Evolutionary conservation across 1,140 invertebrate genomes (phyloP), one percentile per base, ranked within the genome.

Genomic region (Calosoma granatense): DNA sequence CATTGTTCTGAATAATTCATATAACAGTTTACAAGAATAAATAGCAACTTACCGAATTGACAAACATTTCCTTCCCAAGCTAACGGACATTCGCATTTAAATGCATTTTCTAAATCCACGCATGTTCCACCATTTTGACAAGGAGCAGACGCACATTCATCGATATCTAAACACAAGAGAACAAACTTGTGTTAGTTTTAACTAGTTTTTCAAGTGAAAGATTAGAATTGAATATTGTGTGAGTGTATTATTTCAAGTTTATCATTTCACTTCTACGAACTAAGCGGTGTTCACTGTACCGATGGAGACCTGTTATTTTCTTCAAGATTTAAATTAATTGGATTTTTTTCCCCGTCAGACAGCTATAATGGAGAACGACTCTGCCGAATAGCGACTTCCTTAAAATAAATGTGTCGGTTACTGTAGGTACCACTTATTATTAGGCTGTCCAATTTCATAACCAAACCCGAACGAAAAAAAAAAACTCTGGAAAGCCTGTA

Each of bases 71-170:
- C 92, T 60, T 84, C 83, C 90, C 90, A 95, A 20, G 90, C 85
- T 3, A 83, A 66, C 11, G 83, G 81, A 73, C 90, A 93, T 47
- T 84, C 76, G 71, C 90, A 93, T 52, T 76, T 76, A 72, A 88
- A 93, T 11, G 80, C 79, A 65, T 88, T 82, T 55, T 84, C 79
- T 52, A 85, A 74, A 68, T 90, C 86, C 20, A 86, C 73, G 72
- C 93, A 97, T 54, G 83, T 88, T 30, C 88, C 93, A 52, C 86
- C 87, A 73, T 96, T 92, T 69, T 87, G 80, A 70, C 93, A 96
- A 0, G 92, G 87, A 61, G 83, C 80, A 4, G 83, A 87, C 20
- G 80, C 80, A 66, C 92, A 94, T 69, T 94, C 90, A 70, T 92
- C 87, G 60, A 94, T 83, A 71, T 88, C 85, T 80, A 70, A 30